These are phyloP conservation scores for Carapus acus DNA, from an alignment of 2,797 vertebrate genomes.

Conservation along the genomic window DNA sequence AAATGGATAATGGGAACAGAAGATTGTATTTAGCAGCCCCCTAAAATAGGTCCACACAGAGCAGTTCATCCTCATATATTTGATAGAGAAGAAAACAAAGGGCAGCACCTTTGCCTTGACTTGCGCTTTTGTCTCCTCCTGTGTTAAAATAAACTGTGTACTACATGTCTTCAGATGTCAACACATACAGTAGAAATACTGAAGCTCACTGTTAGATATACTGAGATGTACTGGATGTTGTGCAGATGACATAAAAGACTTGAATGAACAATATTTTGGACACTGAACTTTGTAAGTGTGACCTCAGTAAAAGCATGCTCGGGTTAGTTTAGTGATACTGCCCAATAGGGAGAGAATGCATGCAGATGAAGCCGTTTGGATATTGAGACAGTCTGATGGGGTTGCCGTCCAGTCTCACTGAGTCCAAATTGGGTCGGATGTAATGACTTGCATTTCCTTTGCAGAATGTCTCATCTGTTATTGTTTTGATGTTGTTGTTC, in stretches of 20 bases:
- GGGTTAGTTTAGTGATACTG: constrained; percentile 73
- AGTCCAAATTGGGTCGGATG: constrained; percentile 77
- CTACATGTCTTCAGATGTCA: background rate
- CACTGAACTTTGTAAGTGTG: background rate
- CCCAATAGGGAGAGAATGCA: constrained; percentile 81
- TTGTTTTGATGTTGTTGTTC: constrained; percentile 86
- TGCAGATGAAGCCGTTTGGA: constrained; percentile 87
- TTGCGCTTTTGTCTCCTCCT: background rate
- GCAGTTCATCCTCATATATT: too few species aligned
- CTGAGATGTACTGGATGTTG: background rate
- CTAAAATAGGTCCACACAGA: too few species aligned
- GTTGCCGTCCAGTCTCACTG: constrained; percentile 88
- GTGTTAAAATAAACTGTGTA: background rate
- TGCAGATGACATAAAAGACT: constrained; percentile 33
- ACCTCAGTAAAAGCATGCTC: constrained; percentile 6
- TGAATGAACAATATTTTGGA: constrained; percentile 9
- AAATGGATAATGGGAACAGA: constrained; percentile 1
- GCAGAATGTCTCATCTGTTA: constrained; percentile 91
- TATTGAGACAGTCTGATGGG: constrained; percentile 79
- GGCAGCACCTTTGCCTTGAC: background rate
- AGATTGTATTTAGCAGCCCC: constrained; percentile 8
- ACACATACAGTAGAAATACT: background rate
- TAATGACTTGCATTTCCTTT: constrained; percentile 83
- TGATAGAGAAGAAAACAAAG: constrained; percentile 4
- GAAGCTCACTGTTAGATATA: background rate